These are phyloP conservation scores for Busseola fusca DNA, from an alignment of 2,888 invertebrate species.

Conservation along the genomic window DNA sequence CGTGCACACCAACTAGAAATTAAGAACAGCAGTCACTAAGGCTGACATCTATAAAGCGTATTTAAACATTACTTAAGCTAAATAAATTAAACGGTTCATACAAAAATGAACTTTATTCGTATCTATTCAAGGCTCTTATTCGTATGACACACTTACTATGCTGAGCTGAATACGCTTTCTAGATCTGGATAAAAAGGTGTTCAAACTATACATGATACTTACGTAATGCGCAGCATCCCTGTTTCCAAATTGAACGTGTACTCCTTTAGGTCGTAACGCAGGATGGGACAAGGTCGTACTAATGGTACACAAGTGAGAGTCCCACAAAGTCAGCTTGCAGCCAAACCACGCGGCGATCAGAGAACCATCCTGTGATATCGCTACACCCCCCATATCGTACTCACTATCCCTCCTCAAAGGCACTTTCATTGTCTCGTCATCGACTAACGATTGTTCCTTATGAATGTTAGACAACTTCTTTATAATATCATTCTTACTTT, in stretches of 20 bases:
- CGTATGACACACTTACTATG: not conserved
- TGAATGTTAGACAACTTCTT: constrained; percentile 78
- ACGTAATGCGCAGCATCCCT: constrained; percentile 86
- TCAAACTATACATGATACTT: constrained; percentile 64
- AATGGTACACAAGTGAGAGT: constrained; percentile 80
- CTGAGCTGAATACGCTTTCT: not conserved
- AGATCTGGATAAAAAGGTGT: not conserved
- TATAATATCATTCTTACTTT: constrained; percentile 72
- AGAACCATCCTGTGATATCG: constrained; percentile 85
- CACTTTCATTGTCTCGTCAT: constrained; percentile 56
- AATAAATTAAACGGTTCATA: not conserved
- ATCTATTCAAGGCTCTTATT: not conserved
- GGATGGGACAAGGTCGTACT: constrained; percentile 83
- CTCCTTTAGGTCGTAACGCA: constrained; percentile 81
- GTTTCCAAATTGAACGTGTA: constrained; percentile 82
- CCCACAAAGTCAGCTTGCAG: constrained; percentile 84
- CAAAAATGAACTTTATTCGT: not conserved
- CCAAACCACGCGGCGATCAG: constrained; percentile 88
- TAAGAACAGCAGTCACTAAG: not conserved
- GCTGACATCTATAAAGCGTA: too few species aligned
- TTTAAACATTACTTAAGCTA: too few species aligned
- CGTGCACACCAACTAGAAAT: constrained; percentile 83
- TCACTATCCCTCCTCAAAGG: constrained; percentile 68
- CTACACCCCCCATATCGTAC: constrained; percentile 82
- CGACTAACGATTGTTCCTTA: constrained; percentile 69